A percentile compares a stretch with the other conserved stretches of the same genome.
These are phyloP conservation scores for Pampusana beccarii DNA, from an alignment of 2,113 vertebrate species.

Conservation along the genomic window DNA sequence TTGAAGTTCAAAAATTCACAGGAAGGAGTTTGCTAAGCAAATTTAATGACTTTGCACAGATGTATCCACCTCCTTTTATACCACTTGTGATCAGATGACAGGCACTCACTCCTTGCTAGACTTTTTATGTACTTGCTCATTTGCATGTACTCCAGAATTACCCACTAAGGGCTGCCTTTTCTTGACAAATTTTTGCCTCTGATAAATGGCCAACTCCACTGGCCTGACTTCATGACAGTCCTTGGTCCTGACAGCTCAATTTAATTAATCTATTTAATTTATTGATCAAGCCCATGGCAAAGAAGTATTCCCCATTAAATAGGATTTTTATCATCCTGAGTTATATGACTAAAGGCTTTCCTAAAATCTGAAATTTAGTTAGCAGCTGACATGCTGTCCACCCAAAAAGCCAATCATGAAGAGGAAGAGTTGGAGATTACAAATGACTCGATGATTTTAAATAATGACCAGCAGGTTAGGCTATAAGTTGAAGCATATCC, in stretches of 20 bases:
- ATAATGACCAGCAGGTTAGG: slow-evolving; percentile 52
- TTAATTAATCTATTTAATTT: slow-evolving; percentile 83
- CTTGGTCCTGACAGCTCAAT: slow-evolving; percentile 66
- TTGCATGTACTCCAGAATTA: slow-evolving; percentile 68
- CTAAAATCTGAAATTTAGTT: slow-evolving; percentile 74
- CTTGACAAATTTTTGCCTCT: slow-evolving; percentile 42
- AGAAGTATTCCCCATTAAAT: slow-evolving; percentile 67
- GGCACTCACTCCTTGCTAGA: slow-evolving; percentile 1
- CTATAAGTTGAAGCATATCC: slow-evolving; percentile 50
- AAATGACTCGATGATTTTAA: slow-evolving; percentile 68
- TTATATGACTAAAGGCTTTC: slow-evolving; percentile 70
- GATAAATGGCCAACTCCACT: slow-evolving; percentile 64
- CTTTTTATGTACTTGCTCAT: slow-evolving; percentile 48
- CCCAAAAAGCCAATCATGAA: slow-evolving; percentile 55
- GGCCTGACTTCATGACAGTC: slow-evolving; percentile 60
- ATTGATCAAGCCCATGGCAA: slow-evolving; percentile 71
- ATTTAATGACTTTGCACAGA: slow-evolving; percentile 15
- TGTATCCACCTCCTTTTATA: slow-evolving; percentile 12
- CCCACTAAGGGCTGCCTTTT: slow-evolving; percentile 60
- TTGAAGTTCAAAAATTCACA: slow-evolving; percentile 22
- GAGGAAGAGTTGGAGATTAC: slow-evolving; percentile 45
- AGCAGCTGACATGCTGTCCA: slow-evolving; percentile 63
- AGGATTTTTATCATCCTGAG: slow-evolving; percentile 73
- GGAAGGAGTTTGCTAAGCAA: background rate
- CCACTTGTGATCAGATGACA: slow-evolving; percentile 9